These are phyloP conservation scores for Chrysomallon squamiferum DNA, from an alignment of 1,140 invertebrate species.

Conservation along the genomic window DNA sequence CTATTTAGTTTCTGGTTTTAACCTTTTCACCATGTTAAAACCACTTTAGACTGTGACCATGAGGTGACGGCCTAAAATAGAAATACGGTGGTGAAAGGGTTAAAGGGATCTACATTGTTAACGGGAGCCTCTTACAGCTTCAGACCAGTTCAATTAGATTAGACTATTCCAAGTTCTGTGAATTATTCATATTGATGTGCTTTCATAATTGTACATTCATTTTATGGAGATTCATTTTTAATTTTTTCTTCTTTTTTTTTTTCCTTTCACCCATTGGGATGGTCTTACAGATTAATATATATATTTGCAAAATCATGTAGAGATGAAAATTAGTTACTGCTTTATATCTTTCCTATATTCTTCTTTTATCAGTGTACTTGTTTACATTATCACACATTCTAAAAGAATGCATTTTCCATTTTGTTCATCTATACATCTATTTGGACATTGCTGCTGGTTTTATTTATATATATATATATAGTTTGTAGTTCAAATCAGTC, in stretches of 20 bases:
- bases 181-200: not conserved
- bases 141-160: not conserved
- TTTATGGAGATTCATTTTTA: no score
- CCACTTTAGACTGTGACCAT: not conserved
- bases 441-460: no score
- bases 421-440: no score
- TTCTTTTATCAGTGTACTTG: no score
- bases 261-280: conserved; percentile 5
- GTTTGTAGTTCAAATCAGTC: no score
- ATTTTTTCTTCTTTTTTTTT: not conserved
- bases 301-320: not conserved
- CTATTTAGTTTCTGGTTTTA: conserved; percentile 1
- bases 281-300: conserved; percentile 6
- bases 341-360: no score
- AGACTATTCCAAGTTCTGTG: not conserved
- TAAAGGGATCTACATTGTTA: not conserved
- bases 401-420: no score
- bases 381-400: no score
- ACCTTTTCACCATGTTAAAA: not conserved
- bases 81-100: not conserved
- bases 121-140: not conserved
- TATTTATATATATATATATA: no score
- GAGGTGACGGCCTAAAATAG: not conserved
- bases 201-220: conserved; percentile 6
- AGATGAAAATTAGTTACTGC: no score